phyloP scores from a whole-genome alignment of 2,797 vertebrate genomes.

The Smutsia temminckii region DNA sequence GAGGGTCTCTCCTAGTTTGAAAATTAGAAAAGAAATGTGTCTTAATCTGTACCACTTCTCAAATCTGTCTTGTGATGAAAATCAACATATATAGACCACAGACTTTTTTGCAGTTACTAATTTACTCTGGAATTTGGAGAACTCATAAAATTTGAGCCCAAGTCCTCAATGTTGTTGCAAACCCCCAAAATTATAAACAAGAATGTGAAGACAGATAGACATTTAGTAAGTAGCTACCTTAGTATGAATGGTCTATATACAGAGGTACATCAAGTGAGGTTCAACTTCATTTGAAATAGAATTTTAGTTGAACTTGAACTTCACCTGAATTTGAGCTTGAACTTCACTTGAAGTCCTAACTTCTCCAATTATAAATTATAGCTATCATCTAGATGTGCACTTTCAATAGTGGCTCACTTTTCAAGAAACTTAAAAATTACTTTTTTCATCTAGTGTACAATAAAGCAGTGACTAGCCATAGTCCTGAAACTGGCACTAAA shows the following conservation, averaged over 20 bases:
- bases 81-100: background rate
- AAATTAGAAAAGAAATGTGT: background rate
- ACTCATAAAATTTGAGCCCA: background rate
- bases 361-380: background rate
- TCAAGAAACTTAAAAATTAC: background rate
- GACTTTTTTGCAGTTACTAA: background rate
- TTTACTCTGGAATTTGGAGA: background rate
- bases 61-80: background rate
- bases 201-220: background rate
- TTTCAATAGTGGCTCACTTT: background rate
- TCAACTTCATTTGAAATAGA: background rate
- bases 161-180: background rate
- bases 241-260: background rate
- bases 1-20: background rate
- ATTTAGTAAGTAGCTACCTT: background rate
- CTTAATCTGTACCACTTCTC: background rate
- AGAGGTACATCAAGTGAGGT: background rate
- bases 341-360: background rate
- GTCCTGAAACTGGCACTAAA: background rate
- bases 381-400: background rate
- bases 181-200: background rate
- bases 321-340: background rate
- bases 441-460: background rate
- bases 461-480: background rate
- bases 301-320: background rate